A percentile compares a stretch with the other conserved stretches of the same genome.
Conservation (phyloP, 35 echinoderm and acorn worm species). For the Amphiura filiformis region DNA sequence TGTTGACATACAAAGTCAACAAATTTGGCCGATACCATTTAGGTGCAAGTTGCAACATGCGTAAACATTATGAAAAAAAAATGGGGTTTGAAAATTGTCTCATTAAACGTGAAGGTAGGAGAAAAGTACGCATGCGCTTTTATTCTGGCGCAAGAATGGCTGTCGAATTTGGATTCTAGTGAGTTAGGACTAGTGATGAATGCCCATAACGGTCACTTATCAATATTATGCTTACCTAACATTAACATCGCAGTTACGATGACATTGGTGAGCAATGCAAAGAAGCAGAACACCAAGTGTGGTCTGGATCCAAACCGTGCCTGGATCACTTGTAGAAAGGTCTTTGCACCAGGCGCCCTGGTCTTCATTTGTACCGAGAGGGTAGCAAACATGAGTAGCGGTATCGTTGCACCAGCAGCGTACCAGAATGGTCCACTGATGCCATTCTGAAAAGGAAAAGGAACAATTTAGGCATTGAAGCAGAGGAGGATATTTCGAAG, state of each 20-base stretch:
- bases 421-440: conserved; percentile 98
- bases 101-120: no score
- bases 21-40: no score
- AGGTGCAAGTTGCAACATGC: no score
- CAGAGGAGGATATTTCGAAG: background rate
- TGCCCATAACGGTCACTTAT: no score
- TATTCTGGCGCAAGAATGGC: no score
- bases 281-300: conserved; percentile 84
- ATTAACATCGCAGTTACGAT: conserved; percentile 96
- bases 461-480: background rate
- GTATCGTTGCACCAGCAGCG: conserved; percentile 87
- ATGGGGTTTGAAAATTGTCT: no score
- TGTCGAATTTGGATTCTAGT: no score
- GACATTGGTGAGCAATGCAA: conserved; percentile 88
- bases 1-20: no score
- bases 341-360: conserved; percentile 90
- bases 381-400: conserved; percentile 77
- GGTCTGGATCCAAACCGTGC: conserved; percentile 77
- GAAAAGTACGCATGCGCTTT: no score
- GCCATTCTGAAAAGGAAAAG: conserved; percentile 59
- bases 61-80: no score
- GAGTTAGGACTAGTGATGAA: no score
- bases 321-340: conserved; percentile 91
- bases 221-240: conserved; percentile 91
- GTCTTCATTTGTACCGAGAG: conserved; percentile 91